Evolutionary conservation across 2,888 invertebrate species (phyloP), one percentile per base, ranked within the genome.

Genomic region (Campoplex capitator): DNA sequence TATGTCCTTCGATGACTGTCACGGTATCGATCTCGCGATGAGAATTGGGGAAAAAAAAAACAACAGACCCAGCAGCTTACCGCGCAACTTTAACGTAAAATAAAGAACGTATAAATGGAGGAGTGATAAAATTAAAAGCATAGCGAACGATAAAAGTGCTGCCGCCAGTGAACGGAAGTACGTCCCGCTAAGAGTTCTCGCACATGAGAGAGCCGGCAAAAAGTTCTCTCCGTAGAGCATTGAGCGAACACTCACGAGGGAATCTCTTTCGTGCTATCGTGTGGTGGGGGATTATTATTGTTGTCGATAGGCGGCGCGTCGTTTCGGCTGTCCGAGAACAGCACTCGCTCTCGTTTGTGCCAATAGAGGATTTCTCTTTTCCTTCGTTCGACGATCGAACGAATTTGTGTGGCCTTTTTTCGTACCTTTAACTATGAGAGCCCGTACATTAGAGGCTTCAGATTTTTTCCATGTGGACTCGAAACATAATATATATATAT

Each of bases 211-310:
- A 67, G 68, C 58, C 54, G 74, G 23, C 56, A 45, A 68, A 58
- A 45, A 56, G 18, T 38, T 68, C 48, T 32, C 54, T 45, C 0
- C 6, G 78, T 81, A 73, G 73, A 80, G 65, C 73, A 80, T 71
- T 23, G 62, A 58, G 51, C 35, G 48, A 11, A 35, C 32, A 58
- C 56, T 35, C 42, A 35, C 71, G 48, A 62, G 18, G n/a, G 58
- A 77, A 77, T 68, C 51, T 65, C 35, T 65, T 42, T 58, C 48
- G 71, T 23, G 81, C 16, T 38, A 67, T n/a, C 65, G 70, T 67
- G 77, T 67, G 77, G 74, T 77, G 78, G 75, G 71, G 48, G 23
- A 79, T 83, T 83, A 83, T 85, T 85, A 65, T 85, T 85, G 74
- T 85, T 82, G 78, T 78, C 84, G 75, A 74, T 74, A 81, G 79